These are phyloP conservation scores for Heteropelma amictum DNA, from an alignment of 2,888 invertebrate genomes.

Conservation along the genomic window DNA sequence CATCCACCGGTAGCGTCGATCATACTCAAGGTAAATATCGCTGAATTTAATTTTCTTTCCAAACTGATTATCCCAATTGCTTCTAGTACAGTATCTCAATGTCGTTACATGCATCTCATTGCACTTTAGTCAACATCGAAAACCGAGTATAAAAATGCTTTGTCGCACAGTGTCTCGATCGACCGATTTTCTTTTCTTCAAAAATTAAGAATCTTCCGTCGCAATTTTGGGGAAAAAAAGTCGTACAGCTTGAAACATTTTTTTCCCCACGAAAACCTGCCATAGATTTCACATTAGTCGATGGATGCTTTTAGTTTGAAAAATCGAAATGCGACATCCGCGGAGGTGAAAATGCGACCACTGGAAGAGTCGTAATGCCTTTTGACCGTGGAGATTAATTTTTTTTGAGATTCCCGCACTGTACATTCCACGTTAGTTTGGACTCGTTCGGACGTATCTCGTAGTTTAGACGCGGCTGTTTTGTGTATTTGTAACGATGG, in stretches of 20 bases:
- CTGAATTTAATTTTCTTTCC: conserved; percentile 5
- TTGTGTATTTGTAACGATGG: conserved; percentile 50
- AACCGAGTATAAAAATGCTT: conserved; percentile 5
- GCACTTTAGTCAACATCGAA: neutral
- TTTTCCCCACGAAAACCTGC: too few relatives aligned
- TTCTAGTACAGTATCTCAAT: conserved; percentile 36
- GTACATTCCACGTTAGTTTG: neutral
- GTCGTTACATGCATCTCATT: conserved; percentile 32
- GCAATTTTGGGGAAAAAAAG: too few relatives aligned
- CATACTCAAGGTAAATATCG: conserved; percentile 80
- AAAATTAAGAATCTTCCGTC: too few relatives aligned
- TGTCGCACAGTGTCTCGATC: neutral
- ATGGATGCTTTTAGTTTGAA: too few relatives aligned
- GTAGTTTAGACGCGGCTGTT: conserved; percentile 39
- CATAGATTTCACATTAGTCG: too few relatives aligned
- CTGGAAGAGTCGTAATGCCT: too few relatives aligned
- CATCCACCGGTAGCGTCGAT: conserved; percentile 78
- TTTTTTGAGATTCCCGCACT: neutral
- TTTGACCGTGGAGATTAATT: neutral
- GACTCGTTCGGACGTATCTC: neutral
- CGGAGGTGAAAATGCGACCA: too few relatives aligned
- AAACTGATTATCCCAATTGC: conserved; percentile 22
- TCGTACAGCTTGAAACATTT: too few relatives aligned
- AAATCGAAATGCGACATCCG: too few relatives aligned
- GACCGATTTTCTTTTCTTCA: too few relatives aligned